Conservation (phyloP, 2,797 vertebrate genomes). For the Danio kyathit region DNA sequence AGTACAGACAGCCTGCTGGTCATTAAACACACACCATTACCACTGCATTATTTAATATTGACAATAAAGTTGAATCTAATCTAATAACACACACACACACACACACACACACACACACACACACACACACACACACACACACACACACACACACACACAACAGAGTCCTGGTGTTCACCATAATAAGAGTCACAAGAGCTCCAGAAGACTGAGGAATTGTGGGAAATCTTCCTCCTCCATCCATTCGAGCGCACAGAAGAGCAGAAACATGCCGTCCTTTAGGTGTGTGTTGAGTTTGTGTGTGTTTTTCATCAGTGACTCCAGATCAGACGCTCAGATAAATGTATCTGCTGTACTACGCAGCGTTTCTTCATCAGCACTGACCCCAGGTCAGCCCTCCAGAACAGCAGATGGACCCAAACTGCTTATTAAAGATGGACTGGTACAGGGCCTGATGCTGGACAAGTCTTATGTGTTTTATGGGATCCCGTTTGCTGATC, state of each 20-base stretch:
- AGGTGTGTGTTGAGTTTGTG: conserved; percentile 66
- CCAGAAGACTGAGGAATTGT: not conserved
- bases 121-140: conserved; percentile 23
- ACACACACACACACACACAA: conserved; percentile 57
- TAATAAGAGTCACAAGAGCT: conserved; percentile 78
- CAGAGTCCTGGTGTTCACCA: conserved; percentile 57
- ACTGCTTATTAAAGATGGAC: conserved; percentile 74
- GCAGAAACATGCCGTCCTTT: conserved; percentile 66
- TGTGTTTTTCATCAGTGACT: conserved; percentile 52
- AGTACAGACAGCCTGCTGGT: conserved; percentile 67
- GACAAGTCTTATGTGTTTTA: conserved; percentile 78
- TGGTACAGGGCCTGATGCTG: conserved; percentile 67
- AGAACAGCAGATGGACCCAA: conserved; percentile 61
- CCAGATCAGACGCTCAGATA: conserved; percentile 56
- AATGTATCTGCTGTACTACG: not conserved
- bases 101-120: conserved; percentile 29
- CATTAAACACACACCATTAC: conserved; percentile 69
- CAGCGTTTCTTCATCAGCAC: not conserved
- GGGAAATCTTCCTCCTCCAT: not conserved
- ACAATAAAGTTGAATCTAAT: too few relatives aligned
- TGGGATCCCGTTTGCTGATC: conserved; percentile 77
- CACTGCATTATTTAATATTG: too few relatives aligned
- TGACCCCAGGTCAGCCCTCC: not conserved
- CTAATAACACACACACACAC: conserved; percentile 26
- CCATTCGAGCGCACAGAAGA: not conserved